Evolutionary conservation across 92 coral and sea anemone genomes (phyloP).

Genomic region (Palythoa grandis): DNA sequence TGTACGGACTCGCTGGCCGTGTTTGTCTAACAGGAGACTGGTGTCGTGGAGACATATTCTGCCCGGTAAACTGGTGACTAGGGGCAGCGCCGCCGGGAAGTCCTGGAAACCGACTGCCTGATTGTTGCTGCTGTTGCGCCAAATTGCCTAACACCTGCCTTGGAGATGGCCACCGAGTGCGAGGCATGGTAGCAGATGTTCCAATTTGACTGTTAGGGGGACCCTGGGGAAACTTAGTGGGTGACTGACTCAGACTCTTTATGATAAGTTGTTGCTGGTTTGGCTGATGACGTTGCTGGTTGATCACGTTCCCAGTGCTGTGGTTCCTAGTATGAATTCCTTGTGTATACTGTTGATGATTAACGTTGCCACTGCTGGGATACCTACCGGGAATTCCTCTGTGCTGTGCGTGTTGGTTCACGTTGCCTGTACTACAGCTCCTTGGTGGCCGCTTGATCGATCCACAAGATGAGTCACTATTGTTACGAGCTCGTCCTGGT

Average conservation of each 20-base stretch:
- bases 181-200: slow-evolving; percentile 33
- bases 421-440: slow-evolving; percentile 41
- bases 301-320: slow-evolving; percentile 22
- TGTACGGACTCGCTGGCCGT: slow-evolving; percentile 36
- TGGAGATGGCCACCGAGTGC: slow-evolving; percentile 39
- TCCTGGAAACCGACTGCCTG: not conserved
- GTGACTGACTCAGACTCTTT: slow-evolving; percentile 21
- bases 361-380: slow-evolving; percentile 43
- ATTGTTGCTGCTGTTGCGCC: not conserved
- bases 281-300: not conserved
- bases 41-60: slow-evolving; percentile 14
- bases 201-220: not conserved
- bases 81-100: not conserved
- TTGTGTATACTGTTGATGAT: slow-evolving; percentile 13
- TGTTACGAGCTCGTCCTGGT: not conserved
- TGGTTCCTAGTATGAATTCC: slow-evolving; percentile 20
- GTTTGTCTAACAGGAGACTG: slow-evolving; percentile 27
- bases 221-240: not conserved
- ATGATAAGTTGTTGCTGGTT: slow-evolving; percentile 14
- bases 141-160: slow-evolving; percentile 10
- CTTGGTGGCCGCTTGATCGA: slow-evolving; percentile 32
- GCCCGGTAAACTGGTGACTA: slow-evolving; percentile 14
- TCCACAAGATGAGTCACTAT: slow-evolving; percentile 21
- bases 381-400: slow-evolving; percentile 28
- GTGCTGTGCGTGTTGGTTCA: slow-evolving; percentile 37